Base-by-base conservation (phyloP, 2,888 invertebrate species). In the Coelopa pilipes region DNA sequence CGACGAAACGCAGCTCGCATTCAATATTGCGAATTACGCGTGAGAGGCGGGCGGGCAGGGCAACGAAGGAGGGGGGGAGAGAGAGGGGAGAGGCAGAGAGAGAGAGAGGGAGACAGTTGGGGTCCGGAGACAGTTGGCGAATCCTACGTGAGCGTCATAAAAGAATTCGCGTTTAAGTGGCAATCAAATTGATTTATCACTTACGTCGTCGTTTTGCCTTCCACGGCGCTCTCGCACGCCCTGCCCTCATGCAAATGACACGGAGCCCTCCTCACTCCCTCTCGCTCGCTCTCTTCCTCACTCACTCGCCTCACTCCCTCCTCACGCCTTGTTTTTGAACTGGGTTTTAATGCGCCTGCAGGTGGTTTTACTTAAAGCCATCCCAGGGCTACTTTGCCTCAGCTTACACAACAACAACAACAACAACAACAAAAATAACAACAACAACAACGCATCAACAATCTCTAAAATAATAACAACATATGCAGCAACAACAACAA, bases 101-200 rank as follows among this genome's bases (percentile, higher is more conserved):
- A 34, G 21, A 34, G 7, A 12, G 21, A 15, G 62, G 24, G 34
- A 13, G 13, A 34, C n/a, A 60, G 19, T 24, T 17, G 10, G 17
- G 19, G 17, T 17, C 24, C 15, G n/a, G 5, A 24, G 24, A 21
- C 13, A 19, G n/a, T 12, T 17, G 15, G 13, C 2, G 19, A 49
- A 49, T 45, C 45, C 19, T 46, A 46, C 15, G 2, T 21, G 46
- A 59, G 46, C 34, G 69, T 57, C 69, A 66, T 66, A 66, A 66
- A 66, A 53, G 57, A 50, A 66, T 17, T 50, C 53, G 65, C 63
- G 53, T 34, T 34, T 65, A 71, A 71, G 71, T 71, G 79, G 77
- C 77, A 79, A 78, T 81, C 79, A 83, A 83, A 79, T 81, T 82
- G 83, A 82, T 82, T 83, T 82, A 82, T 83, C 82, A 82, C 74